These are phyloP conservation scores for Aspidapion aeneum DNA, from an alignment of 2,888 invertebrate genomes.

Conservation along the genomic window DNA sequence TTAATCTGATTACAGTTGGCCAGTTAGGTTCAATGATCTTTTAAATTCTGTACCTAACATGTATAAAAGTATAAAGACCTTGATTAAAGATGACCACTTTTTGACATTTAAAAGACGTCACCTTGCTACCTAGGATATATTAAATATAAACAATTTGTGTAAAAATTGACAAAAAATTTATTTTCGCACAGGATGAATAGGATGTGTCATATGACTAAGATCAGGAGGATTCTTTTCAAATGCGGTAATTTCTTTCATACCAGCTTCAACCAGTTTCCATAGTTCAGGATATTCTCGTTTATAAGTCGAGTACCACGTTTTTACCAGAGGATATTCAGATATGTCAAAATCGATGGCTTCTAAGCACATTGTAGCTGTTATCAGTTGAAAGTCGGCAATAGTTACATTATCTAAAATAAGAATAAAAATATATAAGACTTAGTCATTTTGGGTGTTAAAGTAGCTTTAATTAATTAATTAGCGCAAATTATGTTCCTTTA, in stretches of 20 bases:
- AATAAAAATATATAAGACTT: neutral
- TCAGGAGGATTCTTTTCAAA: slow-evolving; percentile 73
- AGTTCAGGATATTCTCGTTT: slow-evolving; percentile 63
- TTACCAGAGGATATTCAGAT: slow-evolving; percentile 54
- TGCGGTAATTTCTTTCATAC: slow-evolving; percentile 64
- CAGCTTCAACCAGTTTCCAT: slow-evolving; percentile 66
- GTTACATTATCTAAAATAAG: slow-evolving; percentile 57
- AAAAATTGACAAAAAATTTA: neutral
- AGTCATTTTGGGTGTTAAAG: no score
- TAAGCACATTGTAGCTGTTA: slow-evolving; percentile 68
- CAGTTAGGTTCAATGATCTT: no score
- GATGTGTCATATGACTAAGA: slow-evolving; percentile 65
- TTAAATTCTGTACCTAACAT: no score
- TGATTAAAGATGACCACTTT: no score
- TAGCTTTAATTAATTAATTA: no score
- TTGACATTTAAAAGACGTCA: no score
- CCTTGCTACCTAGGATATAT: no score
- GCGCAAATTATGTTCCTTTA: no score
- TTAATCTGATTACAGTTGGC: no score
- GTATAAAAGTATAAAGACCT: no score
- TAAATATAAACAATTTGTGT: no score
- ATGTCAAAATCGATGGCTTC: slow-evolving; percentile 69
- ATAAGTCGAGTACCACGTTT: slow-evolving; percentile 68
- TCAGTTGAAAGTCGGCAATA: slow-evolving; percentile 71
- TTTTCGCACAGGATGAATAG: slow-evolving; percentile 67